Evolutionary conservation across 2,113 vertebrate genomes (phyloP).

Genomic region (Corvus cornix): DNA sequence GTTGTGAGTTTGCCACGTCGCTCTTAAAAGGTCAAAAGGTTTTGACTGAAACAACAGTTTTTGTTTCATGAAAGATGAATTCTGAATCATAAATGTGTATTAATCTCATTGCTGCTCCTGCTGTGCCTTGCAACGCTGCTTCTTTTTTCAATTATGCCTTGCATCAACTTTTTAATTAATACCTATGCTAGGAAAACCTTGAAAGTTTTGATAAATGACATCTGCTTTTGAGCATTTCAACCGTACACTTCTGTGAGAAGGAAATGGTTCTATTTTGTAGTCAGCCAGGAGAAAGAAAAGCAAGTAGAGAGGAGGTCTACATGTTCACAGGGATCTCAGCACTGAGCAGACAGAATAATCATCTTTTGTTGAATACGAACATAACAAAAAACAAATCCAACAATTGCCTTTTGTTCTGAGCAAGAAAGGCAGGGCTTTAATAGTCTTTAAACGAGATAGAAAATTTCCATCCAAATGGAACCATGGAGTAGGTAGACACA

Average conservation of each 20-base stretch:
- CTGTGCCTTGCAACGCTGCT: not conserved
- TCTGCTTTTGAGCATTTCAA: slow-evolving; percentile 23
- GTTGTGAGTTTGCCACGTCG: not conserved
- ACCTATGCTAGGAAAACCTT: slow-evolving; percentile 17
- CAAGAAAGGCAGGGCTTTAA: slow-evolving; percentile 60
- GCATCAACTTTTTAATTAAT: slow-evolving; percentile 25
- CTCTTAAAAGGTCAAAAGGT: slow-evolving; percentile 8
- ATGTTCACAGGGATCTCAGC: slow-evolving; percentile 32
- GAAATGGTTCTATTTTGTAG: not conserved
- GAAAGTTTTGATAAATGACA: slow-evolving; percentile 13
- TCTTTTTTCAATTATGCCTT: not conserved
- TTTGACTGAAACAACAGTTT: not conserved
- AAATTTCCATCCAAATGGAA: slow-evolving; percentile 62
- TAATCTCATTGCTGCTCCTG: not conserved
- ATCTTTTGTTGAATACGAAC: slow-evolving; percentile 59
- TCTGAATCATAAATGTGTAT: not conserved
- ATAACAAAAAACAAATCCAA: slow-evolving; percentile 50
- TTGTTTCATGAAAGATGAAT: not conserved
- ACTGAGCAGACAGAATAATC: slow-evolving; percentile 52
- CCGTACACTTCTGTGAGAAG: not conserved
- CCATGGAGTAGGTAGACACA: slow-evolving; percentile 51
- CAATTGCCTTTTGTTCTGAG: slow-evolving; percentile 59
- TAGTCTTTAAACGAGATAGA: slow-evolving; percentile 46
- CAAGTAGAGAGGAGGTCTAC: slow-evolving; percentile 17
- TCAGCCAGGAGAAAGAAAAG: slow-evolving; percentile 12